Percentiles rank a stretch among this genome's conserved stretches.
phyloP scores from a whole-genome alignment of 2,113 vertebrate species.

The Lophura nycthemera region DNA sequence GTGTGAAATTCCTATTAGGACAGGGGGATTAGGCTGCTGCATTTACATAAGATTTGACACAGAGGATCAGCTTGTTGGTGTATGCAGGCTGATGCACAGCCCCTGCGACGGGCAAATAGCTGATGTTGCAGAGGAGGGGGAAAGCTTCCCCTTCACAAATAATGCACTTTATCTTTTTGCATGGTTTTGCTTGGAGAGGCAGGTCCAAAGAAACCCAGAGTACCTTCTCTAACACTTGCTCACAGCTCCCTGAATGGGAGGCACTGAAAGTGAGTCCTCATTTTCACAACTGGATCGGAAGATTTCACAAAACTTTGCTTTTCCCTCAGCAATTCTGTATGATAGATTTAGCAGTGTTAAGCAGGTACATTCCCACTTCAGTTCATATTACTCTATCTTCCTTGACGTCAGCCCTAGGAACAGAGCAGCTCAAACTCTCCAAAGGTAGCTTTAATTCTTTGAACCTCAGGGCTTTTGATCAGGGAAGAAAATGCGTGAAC shows the following conservation, averaged over 20 bases:
- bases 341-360: neutral
- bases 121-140: neutral
- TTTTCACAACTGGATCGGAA: neutral
- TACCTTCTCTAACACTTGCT: neutral
- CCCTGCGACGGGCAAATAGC: neutral
- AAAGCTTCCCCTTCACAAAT: neutral
- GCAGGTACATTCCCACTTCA: neutral
- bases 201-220: neutral
- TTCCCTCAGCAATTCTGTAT: neutral
- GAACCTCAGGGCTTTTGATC: neutral
- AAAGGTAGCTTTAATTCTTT: neutral
- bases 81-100: neutral
- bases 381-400: neutral
- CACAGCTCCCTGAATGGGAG: neutral
- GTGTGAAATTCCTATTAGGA: slow-evolving; percentile 61
- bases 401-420: neutral
- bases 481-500: neutral
- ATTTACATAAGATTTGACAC: slow-evolving; percentile 58
- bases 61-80: neutral
- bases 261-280: neutral
- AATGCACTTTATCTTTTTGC: neutral
- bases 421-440: neutral
- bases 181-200: neutral
- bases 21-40: slow-evolving; percentile 34
- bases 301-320: neutral